A percentile compares a stretch with the other conserved stretches of the same genome.
These are phyloP conservation scores for Thymelicus lineola DNA, from an alignment of 2,888 invertebrate species.

Conservation along the genomic window DNA sequence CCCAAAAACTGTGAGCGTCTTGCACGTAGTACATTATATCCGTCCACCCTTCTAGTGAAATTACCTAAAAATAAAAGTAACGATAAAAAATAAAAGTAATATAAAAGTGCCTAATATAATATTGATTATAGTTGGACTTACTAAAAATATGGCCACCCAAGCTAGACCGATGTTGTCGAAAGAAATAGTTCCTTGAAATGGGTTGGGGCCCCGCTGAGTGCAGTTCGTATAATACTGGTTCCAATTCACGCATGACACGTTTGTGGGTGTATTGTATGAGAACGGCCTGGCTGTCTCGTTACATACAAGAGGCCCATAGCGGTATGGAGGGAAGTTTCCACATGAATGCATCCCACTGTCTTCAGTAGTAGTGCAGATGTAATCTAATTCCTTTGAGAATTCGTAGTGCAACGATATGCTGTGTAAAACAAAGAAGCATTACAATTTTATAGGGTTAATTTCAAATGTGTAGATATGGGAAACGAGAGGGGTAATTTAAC, in stretches of 20 bases:
- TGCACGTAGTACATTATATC: slow-evolving; percentile 99
- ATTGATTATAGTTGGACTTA: slow-evolving; percentile 80
- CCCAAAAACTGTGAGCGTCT: slow-evolving; percentile 99
- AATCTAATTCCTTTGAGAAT: slow-evolving; percentile 96
- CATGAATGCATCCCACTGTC: slow-evolving; percentile 98
- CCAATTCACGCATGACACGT: slow-evolving; percentile 97
- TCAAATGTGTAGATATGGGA: neutral
- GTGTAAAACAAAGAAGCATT: slow-evolving; percentile 43
- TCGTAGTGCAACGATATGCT: slow-evolving; percentile 94
- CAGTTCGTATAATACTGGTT: slow-evolving; percentile 99
- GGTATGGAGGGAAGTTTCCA: slow-evolving; percentile 91
- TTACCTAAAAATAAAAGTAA: slow-evolving; percentile 88
- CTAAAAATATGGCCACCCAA: slow-evolving; percentile 99
- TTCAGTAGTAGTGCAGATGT: slow-evolving; percentile 97
- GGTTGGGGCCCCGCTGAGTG: slow-evolving; percentile 96
- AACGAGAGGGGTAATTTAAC: neutral
- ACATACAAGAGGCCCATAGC: slow-evolving; percentile 90
- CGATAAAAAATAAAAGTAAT: slow-evolving; percentile 41
- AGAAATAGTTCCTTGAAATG: slow-evolving; percentile 99
- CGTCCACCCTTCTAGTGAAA: slow-evolving; percentile 99
- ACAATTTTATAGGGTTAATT: neutral
- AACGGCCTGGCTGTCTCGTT: slow-evolving; percentile 88
- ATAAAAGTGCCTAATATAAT: neutral
- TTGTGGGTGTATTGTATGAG: slow-evolving; percentile 87
- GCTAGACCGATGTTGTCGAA: slow-evolving; percentile 99